Evolutionary conservation across 2,113 vertebrate species (phyloP).

Genomic region (Pholis gunnellus): DNA sequence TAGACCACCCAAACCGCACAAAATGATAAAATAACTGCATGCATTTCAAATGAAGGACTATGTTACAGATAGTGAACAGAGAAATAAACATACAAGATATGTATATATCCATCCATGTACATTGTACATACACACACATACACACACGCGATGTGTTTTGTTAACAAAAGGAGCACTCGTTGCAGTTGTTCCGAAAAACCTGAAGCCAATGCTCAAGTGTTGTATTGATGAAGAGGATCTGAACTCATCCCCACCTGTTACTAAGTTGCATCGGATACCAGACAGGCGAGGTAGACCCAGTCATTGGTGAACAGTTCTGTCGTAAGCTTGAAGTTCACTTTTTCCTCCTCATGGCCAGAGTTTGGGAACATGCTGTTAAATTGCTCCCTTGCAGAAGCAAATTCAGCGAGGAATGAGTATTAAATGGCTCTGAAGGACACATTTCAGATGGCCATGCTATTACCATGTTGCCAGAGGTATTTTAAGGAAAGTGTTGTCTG

Average conservation of each 20-base stretch:
- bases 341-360: neutral
- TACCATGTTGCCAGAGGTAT: neutral
- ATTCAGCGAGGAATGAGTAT: neutral
- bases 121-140: no score
- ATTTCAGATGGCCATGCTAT: neutral
- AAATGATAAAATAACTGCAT: neutral
- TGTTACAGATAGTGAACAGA: neutral
- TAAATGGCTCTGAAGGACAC: no score
- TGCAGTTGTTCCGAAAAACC: neutral
- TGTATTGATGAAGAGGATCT: neutral
- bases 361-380: neutral
- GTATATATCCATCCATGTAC: neutral
- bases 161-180: neutral
- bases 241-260: neutral
- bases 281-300: neutral
- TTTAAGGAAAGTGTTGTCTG: neutral
- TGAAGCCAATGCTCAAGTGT: neutral
- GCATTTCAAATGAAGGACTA: neutral
- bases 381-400: neutral
- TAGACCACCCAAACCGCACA: neutral
- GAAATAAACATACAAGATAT: neutral
- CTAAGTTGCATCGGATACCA: conserved; percentile 1
- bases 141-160: neutral
- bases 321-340: neutral
- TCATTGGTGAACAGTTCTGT: neutral